A percentile compares a stretch with the other conserved stretches of the same genome.
Conservation (phyloP, 2,797 vertebrate genomes). For the Chiroxiphia lanceolata region DNA sequence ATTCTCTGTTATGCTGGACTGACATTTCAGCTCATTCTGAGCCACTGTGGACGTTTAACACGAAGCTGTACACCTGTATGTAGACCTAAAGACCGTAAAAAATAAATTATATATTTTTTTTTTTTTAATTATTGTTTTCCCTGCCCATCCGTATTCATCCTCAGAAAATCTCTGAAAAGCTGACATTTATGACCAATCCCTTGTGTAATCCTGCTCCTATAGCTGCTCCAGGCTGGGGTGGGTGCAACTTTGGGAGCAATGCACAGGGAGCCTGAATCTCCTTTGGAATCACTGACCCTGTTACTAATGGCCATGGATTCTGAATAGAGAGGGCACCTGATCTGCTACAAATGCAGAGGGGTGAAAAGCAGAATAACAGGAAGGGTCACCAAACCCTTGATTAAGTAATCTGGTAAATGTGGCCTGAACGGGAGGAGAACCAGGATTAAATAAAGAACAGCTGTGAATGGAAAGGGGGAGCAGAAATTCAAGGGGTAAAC, state of each 20-base stretch:
- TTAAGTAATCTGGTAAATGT: background rate
- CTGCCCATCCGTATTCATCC: background rate
- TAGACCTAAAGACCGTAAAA: background rate
- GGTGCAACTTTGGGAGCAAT: background rate
- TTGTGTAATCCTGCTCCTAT: background rate
- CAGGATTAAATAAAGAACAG: background rate
- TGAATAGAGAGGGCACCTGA: background rate
- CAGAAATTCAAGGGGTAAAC: background rate
- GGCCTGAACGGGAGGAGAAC: background rate
- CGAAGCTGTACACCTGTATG: background rate
- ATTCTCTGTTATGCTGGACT: background rate
- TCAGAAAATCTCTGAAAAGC: background rate
- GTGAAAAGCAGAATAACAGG: background rate
- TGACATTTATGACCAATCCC: background rate
- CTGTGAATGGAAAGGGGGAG: background rate
- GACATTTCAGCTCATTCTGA: background rate
- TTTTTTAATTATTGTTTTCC: background rate
- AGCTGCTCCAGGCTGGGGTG: background rate
- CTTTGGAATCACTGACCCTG: background rate
- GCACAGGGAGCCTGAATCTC: background rate
- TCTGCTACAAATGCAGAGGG: background rate
- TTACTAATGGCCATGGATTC: background rate
- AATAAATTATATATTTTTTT: accelerated
- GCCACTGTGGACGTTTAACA: background rate
- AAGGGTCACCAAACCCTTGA: background rate